phyloP scores from a whole-genome alignment of 2,113 vertebrate species.

The Oreotragus oreotragus region DNA sequence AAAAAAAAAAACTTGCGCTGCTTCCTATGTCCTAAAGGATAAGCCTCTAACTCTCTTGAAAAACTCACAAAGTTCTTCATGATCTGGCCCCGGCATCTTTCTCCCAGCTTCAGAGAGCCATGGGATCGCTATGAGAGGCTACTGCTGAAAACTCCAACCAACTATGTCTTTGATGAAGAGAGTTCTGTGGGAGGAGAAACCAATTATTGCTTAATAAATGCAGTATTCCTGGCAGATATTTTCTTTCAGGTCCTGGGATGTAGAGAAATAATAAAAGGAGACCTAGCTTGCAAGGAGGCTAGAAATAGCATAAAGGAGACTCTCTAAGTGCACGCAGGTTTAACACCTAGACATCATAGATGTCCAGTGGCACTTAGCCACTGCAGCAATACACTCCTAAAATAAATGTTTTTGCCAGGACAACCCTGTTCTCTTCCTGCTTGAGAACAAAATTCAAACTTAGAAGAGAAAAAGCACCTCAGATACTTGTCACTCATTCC shows the following conservation, averaged over 20 bases:
- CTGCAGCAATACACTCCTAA: neutral
- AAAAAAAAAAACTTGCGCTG: neutral
- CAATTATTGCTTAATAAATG: neutral
- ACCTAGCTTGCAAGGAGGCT: neutral
- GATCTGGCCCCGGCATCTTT: neutral
- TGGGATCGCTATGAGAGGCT: neutral
- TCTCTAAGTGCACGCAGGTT: neutral
- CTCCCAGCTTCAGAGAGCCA: neutral
- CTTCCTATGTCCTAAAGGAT: neutral
- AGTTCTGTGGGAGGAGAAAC: neutral
- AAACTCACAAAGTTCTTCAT: neutral
- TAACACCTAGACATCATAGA: neutral
- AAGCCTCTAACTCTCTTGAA: neutral
- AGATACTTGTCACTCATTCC: constrained; percentile 40
- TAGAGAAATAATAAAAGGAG: constrained; percentile 6
- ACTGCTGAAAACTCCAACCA: neutral
- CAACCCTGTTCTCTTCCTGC: constrained; percentile 18
- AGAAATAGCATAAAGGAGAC: neutral
- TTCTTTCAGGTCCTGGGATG: neutral
- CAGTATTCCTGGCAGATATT: neutral
- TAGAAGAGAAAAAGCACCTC: neutral
- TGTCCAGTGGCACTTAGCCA: neutral
- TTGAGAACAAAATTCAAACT: constrained; percentile 31
- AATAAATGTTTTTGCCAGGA: neutral
- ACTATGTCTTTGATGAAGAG: neutral